Evolutionary conservation across 2,113 vertebrate genomes (phyloP).

Genomic region (Siniperca knerii): DNA sequence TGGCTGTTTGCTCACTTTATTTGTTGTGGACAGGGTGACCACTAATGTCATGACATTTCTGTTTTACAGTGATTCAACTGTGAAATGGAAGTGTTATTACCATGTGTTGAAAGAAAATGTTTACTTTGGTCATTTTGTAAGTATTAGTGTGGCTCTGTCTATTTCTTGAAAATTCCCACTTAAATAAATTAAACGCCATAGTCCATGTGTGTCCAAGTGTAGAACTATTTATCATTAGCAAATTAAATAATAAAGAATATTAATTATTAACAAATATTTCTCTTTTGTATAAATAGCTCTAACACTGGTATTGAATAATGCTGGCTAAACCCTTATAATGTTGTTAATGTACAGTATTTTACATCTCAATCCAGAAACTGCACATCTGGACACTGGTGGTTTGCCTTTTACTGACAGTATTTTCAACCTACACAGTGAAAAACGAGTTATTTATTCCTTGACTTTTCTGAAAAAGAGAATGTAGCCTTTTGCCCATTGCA

Average conservation of each 20-base stretch:
- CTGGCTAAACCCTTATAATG: neutral
- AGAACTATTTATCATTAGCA: neutral
- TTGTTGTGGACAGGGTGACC: conserved; percentile 67
- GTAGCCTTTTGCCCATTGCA: too few species aligned
- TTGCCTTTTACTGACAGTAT: neutral
- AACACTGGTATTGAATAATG: neutral
- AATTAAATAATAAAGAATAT: neutral
- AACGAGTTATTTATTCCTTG: too few species aligned
- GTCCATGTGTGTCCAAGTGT: neutral
- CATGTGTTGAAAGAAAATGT: neutral
- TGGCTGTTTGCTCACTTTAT: conserved; percentile 66
- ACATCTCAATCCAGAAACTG: neutral
- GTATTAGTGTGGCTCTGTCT: neutral
- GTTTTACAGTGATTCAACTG: neutral
- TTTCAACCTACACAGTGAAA: too few species aligned
- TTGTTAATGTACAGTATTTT: neutral
- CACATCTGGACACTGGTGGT: neutral
- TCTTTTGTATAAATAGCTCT: neutral
- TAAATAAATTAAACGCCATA: neutral
- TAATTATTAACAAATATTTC: neutral
- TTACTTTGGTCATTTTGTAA: neutral
- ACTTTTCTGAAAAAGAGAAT: too few species aligned
- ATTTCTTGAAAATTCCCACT: neutral
- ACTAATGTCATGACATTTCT: conserved; percentile 47
- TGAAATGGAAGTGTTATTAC: neutral